These are phyloP conservation scores for Endotricha flammealis DNA, from an alignment of 2,888 invertebrate species.

Conservation along the genomic window DNA sequence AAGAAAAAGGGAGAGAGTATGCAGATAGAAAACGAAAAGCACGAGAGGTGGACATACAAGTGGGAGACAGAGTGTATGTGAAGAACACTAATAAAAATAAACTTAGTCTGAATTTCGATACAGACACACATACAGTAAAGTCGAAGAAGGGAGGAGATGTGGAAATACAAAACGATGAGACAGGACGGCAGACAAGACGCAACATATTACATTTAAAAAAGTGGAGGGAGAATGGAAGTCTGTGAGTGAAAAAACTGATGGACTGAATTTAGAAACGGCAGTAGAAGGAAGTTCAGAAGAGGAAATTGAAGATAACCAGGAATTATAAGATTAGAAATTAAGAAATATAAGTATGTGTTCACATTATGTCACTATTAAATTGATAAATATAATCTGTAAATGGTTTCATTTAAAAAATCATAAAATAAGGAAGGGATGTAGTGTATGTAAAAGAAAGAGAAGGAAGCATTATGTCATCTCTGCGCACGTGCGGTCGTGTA, in stretches of 20 bases:
- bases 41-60: conserved; percentile 9
- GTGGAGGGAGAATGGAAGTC: conserved; percentile 12
- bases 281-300: not conserved
- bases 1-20: conserved; percentile 22
- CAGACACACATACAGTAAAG: conserved; percentile 17
- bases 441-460: no score
- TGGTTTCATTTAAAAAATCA: no score
- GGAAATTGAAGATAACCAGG: not conserved
- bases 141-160: conserved; percentile 12
- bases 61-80: conserved; percentile 23
- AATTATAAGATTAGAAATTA: no score
- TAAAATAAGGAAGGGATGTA: no score
- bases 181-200: conserved; percentile 17
- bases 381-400: no score
- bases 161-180: conserved; percentile 18
- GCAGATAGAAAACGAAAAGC: conserved; percentile 19
- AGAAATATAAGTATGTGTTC: no score
- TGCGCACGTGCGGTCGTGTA: no score
- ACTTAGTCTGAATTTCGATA: conserved; percentile 12
- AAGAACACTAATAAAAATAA: conserved; percentile 21
- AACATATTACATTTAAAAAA: conserved; percentile 15
- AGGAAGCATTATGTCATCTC: no score
- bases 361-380: no score
- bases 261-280: no score
- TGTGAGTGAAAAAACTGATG: not conserved